A percentile compares a stretch with the other conserved stretches of the same genome.
These are phyloP conservation scores for Onychostruthus taczanowskii DNA, from an alignment of 2,113 vertebrate genomes.

Conservation along the genomic window DNA sequence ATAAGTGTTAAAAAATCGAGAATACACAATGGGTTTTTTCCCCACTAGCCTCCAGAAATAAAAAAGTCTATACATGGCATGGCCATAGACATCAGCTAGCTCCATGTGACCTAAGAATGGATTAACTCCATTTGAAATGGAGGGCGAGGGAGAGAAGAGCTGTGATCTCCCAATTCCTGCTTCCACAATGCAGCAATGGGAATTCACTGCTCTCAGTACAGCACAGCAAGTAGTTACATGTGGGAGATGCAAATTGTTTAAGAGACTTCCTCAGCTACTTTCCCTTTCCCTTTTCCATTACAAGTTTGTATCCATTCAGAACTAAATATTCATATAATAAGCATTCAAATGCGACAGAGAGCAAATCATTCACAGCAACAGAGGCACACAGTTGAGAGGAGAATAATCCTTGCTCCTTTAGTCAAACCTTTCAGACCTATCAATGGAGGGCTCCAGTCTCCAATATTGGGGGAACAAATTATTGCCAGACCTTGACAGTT, in stretches of 20 bases:
- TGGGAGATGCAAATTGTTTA: background rate
- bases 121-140: background rate
- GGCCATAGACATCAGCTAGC: background rate
- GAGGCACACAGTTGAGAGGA: fast-evolving
- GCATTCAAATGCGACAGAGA: background rate
- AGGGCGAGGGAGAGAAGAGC: background rate
- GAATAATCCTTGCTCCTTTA: background rate
- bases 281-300: background rate
- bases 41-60: background rate
- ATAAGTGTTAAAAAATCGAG: background rate
- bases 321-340: background rate
- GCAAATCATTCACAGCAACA: background rate
- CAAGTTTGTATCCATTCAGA: background rate
- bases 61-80: background rate
- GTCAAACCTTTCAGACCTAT: background rate
- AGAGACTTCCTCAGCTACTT: background rate
- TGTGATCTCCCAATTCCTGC: background rate
- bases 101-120: background rate
- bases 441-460: background rate
- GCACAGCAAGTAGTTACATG: background rate
- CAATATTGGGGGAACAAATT: background rate
- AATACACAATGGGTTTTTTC: background rate
- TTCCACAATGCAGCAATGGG: background rate
- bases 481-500: background rate
- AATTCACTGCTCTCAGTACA: background rate